phyloP scores from a whole-genome alignment of 1,140 invertebrate genomes.

The Pogonus chalceus region DNA sequence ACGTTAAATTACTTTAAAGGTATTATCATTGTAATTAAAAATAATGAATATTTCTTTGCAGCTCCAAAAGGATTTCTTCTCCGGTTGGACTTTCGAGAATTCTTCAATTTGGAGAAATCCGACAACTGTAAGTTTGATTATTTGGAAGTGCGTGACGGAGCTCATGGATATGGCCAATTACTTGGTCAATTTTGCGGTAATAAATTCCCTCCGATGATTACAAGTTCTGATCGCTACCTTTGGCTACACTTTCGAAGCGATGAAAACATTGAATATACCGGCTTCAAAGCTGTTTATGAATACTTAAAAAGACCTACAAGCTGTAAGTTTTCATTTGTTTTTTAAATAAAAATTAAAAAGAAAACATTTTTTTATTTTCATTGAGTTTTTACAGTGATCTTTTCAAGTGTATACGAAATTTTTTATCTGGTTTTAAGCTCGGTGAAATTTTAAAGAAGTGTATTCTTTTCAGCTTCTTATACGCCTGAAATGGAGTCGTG shows the following conservation, averaged over 20 bases:
- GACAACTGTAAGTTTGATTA: slow-evolving; percentile 71
- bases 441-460: no score
- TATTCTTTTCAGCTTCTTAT: slow-evolving; percentile 7
- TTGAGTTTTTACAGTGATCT: no score
- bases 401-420: no score
- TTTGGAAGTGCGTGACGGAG: slow-evolving; percentile 74
- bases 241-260: slow-evolving; percentile 81
- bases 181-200: slow-evolving; percentile 64
- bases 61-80: slow-evolving; percentile 63
- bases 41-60: slow-evolving; percentile 53
- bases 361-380: neutral
- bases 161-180: slow-evolving; percentile 68
- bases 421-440: no score
- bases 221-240: slow-evolving; percentile 62
- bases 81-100: slow-evolving; percentile 71
- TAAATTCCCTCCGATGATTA: slow-evolving; percentile 65
- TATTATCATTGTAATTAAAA: no score
- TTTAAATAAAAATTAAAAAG: neutral
- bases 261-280: slow-evolving; percentile 69
- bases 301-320: slow-evolving; percentile 47
- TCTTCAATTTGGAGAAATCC: slow-evolving; percentile 66
- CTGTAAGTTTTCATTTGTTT: slow-evolving; percentile 28
- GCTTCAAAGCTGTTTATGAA: slow-evolving; percentile 70
- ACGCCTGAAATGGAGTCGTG: slow-evolving; percentile 44
- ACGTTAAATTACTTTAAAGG: no score